A percentile compares a stretch with the other conserved stretches of the same genome.
phyloP scores from a whole-genome alignment of 2,888 invertebrate genomes.

The Drosophila birchii region DNA sequence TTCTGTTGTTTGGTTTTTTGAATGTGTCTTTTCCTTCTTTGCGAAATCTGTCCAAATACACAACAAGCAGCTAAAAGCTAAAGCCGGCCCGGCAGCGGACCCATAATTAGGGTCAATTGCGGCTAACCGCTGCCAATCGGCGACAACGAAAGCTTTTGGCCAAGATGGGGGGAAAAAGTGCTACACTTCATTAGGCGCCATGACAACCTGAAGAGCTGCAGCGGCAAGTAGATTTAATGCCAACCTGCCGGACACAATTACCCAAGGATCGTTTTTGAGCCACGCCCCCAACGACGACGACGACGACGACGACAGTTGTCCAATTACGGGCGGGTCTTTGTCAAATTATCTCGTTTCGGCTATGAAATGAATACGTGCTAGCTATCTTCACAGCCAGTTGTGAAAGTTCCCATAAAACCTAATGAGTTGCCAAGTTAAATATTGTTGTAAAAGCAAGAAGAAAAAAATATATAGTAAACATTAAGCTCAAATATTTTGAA shows the following conservation, averaged over 20 bases:
- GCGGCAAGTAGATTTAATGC: slow-evolving; percentile 25
- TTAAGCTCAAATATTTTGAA: slow-evolving; percentile 13
- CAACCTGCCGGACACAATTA: slow-evolving; percentile 27
- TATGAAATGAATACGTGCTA: slow-evolving; percentile 34
- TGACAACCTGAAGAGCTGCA: slow-evolving; percentile 49
- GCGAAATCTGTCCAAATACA: slow-evolving; percentile 45
- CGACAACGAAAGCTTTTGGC: slow-evolving; percentile 37
- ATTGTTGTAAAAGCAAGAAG: slow-evolving; percentile 18
- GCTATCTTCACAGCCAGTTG: slow-evolving; percentile 31
- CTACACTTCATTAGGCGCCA: slow-evolving; percentile 61
- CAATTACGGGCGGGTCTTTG: slow-evolving; percentile 36
- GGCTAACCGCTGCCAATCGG: slow-evolving; percentile 54
- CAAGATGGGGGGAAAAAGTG: slow-evolving; percentile 40
- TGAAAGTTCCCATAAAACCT: slow-evolving; percentile 43
- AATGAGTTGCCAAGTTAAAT: slow-evolving; percentile 42
- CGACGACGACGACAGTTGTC: slow-evolving; percentile 12
- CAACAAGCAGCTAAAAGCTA: slow-evolving; percentile 26
- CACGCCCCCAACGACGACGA: neutral
- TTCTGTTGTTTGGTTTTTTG: slow-evolving; percentile 2
- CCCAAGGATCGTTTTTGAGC: slow-evolving; percentile 18
- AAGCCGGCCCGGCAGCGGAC: slow-evolving; percentile 37
- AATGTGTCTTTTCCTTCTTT: slow-evolving; percentile 31
- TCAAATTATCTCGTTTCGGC: slow-evolving; percentile 36
- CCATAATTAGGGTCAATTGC: slow-evolving; percentile 68
- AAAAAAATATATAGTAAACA: slow-evolving; percentile 11